Evolutionary conservation across 2,888 invertebrate genomes (phyloP), one percentile per base, ranked within the genome.

Genomic region (Siphonodentalium dalli): DNA sequence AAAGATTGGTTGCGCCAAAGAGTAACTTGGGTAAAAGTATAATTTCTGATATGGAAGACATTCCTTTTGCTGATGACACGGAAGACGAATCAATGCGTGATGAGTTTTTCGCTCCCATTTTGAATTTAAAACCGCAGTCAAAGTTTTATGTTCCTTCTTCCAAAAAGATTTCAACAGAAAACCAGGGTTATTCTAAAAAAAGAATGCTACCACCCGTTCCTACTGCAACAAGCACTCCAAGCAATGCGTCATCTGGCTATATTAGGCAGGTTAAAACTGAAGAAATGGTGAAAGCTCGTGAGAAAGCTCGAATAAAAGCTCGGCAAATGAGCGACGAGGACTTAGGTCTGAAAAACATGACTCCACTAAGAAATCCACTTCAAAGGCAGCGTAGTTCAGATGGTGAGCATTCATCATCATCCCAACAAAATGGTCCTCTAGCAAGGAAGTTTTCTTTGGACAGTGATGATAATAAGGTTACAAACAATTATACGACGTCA

Each of bases 311-410:
- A 49, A 54, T 65, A 21, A 83, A 88, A 42, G 88, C 88, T 8
- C 84, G 88, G 40, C 79, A 89, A 23, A 88, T 88, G 78, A 88
- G 88, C 52, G 90, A 90, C 73, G 88, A 88, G 61, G 89, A 90
- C 71, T 79, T 90, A 23, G 89, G 89, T 2, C 54, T 81, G 18
- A 50, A 34, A 31, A 59, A 61, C 39, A 53, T 56, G 24, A 48
- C n/a, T n/a, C n/a, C n/a, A n/a, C n/a, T n/a, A n/a, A n/a, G n/a
- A n/a, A n/a, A n/a, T n/a, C n/a, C n/a, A n/a, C n/a, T n/a, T n/a
- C n/a, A n/a, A n/a, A n/a, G n/a, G n/a, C n/a, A n/a, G n/a, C n/a
- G n/a, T n/a, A n/a, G n/a, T n/a, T n/a, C n/a, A n/a, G n/a, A n/a
- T n/a, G n/a, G n/a, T n/a, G n/a, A n/a, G n/a, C n/a, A n/a, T n/a